phyloP scores from a whole-genome alignment of 2,888 invertebrate species.

The Furcula furcula region DNA sequence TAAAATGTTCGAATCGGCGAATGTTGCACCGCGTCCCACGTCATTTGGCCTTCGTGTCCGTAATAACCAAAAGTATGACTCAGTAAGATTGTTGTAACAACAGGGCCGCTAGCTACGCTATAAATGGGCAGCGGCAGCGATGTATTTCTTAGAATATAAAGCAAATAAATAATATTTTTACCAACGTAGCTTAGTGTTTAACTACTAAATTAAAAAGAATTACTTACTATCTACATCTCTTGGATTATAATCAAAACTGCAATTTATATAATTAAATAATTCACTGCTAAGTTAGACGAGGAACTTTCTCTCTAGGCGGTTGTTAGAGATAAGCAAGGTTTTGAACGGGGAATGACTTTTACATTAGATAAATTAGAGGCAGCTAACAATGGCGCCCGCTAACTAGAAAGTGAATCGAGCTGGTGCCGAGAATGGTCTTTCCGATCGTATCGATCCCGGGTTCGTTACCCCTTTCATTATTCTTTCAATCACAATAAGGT shows the following conservation, averaged over 20 bases:
- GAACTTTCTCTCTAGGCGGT: slow-evolving; percentile 21
- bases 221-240: background rate
- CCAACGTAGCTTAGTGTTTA: no score
- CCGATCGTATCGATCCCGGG: slow-evolving; percentile 65
- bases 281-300: background rate
- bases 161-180: no score
- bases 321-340: slow-evolving; percentile 33
- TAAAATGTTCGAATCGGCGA: slow-evolving; percentile 46
- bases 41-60: slow-evolving; percentile 53
- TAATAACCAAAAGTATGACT: slow-evolving; percentile 62
- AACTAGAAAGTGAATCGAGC: slow-evolving; percentile 72
- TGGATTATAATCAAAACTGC: background rate
- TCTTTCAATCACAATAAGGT: slow-evolving; percentile 64
- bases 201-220: background rate
- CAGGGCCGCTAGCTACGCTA: slow-evolving; percentile 15
- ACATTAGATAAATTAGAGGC: slow-evolving; percentile 67
- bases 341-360: slow-evolving; percentile 52
- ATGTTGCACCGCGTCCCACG: slow-evolving; percentile 49
- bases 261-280: background rate
- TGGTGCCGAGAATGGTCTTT: slow-evolving; percentile 62
- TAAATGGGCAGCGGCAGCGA: slow-evolving; percentile 23
- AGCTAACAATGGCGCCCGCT: slow-evolving; percentile 65
- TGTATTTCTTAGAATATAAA: no score
- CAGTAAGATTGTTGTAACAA: slow-evolving; percentile 50
- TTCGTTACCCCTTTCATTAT: slow-evolving; percentile 68